A percentile compares a stretch with the other conserved stretches of the same genome.
Evolutionary conservation across 2,113 vertebrate species (phyloP).

Genomic region (Conger conger): DNA sequence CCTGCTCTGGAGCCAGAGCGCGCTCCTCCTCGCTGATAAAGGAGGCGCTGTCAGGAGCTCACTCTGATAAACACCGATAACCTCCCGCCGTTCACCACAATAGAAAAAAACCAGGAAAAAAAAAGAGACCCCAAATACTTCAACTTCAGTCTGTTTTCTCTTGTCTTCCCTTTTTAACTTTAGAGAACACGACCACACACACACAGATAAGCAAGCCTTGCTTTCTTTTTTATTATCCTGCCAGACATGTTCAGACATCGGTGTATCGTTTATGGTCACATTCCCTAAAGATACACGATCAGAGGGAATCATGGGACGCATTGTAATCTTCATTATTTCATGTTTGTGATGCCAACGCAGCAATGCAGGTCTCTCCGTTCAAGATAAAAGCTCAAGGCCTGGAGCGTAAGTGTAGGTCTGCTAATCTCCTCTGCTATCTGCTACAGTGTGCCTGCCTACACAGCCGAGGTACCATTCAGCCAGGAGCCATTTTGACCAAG

Average conservation of each 20-base stretch:
- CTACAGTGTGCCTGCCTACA: neutral
- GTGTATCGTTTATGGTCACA: neutral
- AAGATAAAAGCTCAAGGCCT: neutral
- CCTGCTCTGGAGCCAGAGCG: neutral
- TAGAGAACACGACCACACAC: conserved; percentile 1
- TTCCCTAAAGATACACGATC: neutral
- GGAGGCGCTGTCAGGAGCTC: neutral
- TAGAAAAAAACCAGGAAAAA: neutral
- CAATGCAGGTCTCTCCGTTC: neutral
- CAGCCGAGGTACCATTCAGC: neutral
- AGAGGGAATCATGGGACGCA: neutral
- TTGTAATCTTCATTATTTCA: neutral
- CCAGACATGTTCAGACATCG: neutral
- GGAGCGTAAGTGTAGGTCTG: neutral
- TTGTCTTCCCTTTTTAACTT: neutral
- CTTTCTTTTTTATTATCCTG: neutral
- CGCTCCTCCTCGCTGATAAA: neutral
- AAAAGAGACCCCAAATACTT: neutral
- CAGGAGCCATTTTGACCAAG: neutral
- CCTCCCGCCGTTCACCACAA: neutral
- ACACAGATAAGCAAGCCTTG: conserved; percentile 33
- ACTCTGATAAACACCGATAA: conserved; percentile 39
- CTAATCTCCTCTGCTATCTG: neutral
- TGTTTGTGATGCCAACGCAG: neutral
- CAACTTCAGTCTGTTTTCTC: neutral